phyloP scores from a whole-genome alignment of 2,888 invertebrate genomes.

The Lingula anatina region DNA sequence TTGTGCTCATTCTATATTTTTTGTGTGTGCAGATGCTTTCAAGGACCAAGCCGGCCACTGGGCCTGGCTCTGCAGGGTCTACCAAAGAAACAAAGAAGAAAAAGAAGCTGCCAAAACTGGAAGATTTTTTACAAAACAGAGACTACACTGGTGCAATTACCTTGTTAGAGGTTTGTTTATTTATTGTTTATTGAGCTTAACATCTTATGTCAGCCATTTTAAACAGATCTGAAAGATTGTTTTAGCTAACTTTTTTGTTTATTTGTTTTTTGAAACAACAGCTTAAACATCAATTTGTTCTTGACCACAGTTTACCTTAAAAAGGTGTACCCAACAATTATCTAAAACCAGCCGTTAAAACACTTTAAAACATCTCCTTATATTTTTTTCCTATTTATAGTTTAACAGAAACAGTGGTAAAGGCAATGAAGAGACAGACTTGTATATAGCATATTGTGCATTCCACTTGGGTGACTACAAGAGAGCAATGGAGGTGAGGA shows the following conservation, averaged over 20 bases:
- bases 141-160: slow-evolving; percentile 95
- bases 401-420: slow-evolving; percentile 59
- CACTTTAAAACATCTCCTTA: too few relatives aligned
- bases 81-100: slow-evolving; percentile 45
- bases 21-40: slow-evolving; percentile 45
- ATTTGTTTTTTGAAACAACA: too few relatives aligned
- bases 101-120: slow-evolving; percentile 64
- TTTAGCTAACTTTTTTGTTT: too few relatives aligned
- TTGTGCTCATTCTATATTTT: background rate
- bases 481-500: slow-evolving; percentile 66
- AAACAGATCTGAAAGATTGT: too few relatives aligned
- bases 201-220: too few relatives aligned
- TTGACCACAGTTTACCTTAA: too few relatives aligned
- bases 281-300: too few relatives aligned
- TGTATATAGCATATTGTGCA: slow-evolving; percentile 92
- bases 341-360: too few relatives aligned
- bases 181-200: too few relatives aligned
- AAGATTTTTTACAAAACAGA: slow-evolving; percentile 80
- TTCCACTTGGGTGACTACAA: slow-evolving; percentile 95
- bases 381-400: slow-evolving; percentile 45
- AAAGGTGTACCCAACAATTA: too few relatives aligned
- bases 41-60: slow-evolving; percentile 50
- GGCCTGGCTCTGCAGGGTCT: slow-evolving; percentile 38
- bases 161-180: slow-evolving; percentile 71
- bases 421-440: slow-evolving; percentile 59